Base-by-base conservation (phyloP, 2,888 invertebrate species). In the Labia minor region DNA sequence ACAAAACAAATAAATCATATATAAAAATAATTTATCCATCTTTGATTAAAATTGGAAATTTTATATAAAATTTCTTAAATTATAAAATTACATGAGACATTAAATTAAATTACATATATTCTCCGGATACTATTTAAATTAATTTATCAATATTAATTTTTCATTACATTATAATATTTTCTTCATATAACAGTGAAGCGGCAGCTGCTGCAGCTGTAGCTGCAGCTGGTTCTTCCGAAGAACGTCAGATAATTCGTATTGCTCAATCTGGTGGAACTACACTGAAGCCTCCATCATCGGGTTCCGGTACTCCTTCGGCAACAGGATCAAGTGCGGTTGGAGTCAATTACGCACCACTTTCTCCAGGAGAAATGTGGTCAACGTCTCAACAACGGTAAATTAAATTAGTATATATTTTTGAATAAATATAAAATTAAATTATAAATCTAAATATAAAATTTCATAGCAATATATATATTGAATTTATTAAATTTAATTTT, bases 191-290 rank as follows among this genome's bases (percentile, higher is more conserved):
- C 14, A 49, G 49, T 49, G 49, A 49, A 16, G 49, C 49, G 49
- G 74, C 69, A 78, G 79, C 76, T 78, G 78, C 80, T 78, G 80
- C 82, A 78, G 78, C 69, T 74, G 78, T 68, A 75, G 75, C 76
- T 37, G 68, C 75, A 2, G 49, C 49, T 11, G 49, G 49, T 49
- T 11, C 16, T 3, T 83, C 84, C 1, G 88, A 88, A 72, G 89
- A 89, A 73, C 79, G 89, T 26, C 86, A 87, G 73, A 87, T 88
- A 66, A 88, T 88, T 64, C 81, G 87, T 65, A 86, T 87, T 72
- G 85, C 86, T 20, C 76, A 76, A 68, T 72, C 73, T 10, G 61
- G 62, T 21, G 63, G 64, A 21, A 49, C 61, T 19, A 61, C 61
- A 4, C 63, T 63, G 16, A 68, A 68, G 62, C 68, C 70, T 4